phyloP scores from a whole-genome alignment of 2,888 invertebrate genomes.

The Machimus atricapillus region DNA sequence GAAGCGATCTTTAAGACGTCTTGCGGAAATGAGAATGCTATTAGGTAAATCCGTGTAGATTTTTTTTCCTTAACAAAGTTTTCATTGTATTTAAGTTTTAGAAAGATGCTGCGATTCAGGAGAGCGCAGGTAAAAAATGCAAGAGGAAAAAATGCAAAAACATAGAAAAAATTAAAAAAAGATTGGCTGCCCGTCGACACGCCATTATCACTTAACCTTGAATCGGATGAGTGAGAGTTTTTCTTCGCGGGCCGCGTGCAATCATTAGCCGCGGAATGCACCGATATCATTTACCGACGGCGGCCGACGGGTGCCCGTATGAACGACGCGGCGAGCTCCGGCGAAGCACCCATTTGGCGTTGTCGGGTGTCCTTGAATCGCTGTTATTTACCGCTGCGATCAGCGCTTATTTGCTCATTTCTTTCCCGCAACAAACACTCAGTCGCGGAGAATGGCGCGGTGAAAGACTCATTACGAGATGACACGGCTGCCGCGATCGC shows the following conservation, averaged over 20 bases:
- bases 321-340: not conserved
- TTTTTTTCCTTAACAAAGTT: constrained; percentile 1
- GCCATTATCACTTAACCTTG: constrained; percentile 41
- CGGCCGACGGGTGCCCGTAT: not conserved
- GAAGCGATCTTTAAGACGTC: not conserved
- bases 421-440: not conserved
- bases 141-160: constrained; percentile 3
- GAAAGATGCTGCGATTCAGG: not conserved
- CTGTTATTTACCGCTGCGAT: constrained; percentile 7
- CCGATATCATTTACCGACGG: constrained; percentile 14
- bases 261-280: constrained; percentile 16
- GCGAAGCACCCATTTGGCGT: not conserved
- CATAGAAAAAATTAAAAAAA: constrained; percentile 1
- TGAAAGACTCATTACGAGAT: not conserved
- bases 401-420: constrained; percentile 1
- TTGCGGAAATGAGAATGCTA: constrained; percentile 3
- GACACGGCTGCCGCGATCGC: not conserved
- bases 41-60: not conserved
- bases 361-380: not conserved
- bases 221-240: constrained; percentile 36
- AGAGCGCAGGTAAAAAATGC: not conserved
- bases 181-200: constrained; percentile 25
- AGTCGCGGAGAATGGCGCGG: not conserved
- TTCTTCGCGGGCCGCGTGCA: constrained; percentile 29
- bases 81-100: not conserved